phyloP scores from a whole-genome alignment of 2,888 invertebrate genomes.

The Eristalinus aeneus region DNA sequence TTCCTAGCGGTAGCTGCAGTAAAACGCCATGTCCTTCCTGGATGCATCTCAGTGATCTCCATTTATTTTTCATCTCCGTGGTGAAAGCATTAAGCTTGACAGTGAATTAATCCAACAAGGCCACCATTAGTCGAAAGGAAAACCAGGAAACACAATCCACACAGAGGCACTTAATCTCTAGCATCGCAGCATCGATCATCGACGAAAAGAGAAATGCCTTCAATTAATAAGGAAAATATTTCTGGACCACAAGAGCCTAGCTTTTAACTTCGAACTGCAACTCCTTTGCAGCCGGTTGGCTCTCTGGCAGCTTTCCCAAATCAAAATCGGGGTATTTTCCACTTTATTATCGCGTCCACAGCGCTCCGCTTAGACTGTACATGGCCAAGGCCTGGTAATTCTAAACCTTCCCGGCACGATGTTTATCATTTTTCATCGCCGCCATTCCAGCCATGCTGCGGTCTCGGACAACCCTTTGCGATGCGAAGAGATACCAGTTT shows the following conservation, averaged over 20 bases:
- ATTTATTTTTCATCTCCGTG: conserved; percentile 23
- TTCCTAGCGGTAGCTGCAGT: no score
- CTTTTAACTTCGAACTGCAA: conserved; percentile 8
- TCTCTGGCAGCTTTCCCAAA: conserved; percentile 41
- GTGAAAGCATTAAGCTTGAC: conserved; percentile 62
- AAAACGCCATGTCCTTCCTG: no score
- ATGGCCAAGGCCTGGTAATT: background rate
- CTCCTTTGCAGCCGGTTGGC: conserved; percentile 6
- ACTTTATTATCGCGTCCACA: conserved; percentile 53
- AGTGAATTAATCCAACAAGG: conserved; percentile 42
- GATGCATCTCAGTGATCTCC: background rate
- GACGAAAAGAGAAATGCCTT: conserved; percentile 40
- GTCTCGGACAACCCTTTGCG: conserved; percentile 5
- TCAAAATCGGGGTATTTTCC: conserved; percentile 57
- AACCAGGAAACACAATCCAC: conserved; percentile 58
- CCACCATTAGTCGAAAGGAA: conserved; percentile 1
- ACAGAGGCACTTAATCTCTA: conserved; percentile 60
- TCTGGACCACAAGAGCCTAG: conserved; percentile 5
- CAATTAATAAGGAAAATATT: conserved; percentile 57
- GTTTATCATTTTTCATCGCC: conserved; percentile 60
- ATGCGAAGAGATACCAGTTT: background rate
- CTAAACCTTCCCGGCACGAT: conserved; percentile 9
- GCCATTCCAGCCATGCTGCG: conserved; percentile 37
- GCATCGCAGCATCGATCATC: conserved; percentile 65
- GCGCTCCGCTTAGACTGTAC: conserved; percentile 27